Evolutionary conservation across 2,797 vertebrate species (phyloP).

Genomic region (Chromobotia macracanthus): DNA sequence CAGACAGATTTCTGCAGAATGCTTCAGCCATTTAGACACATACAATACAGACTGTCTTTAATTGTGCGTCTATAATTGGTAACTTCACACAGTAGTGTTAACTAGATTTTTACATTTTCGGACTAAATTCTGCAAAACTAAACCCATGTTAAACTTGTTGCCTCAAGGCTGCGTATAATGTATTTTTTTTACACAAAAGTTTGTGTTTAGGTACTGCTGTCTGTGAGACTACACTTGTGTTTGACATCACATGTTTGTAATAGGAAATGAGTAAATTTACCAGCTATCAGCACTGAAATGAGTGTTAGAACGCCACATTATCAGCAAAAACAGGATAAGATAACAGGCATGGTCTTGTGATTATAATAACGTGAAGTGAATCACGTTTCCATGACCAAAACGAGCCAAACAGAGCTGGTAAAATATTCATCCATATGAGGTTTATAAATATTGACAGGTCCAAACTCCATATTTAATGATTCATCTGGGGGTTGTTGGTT

Average conservation of each 20-base stretch:
- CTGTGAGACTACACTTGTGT: background rate
- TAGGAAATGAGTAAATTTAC: background rate
- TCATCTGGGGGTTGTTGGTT: background rate
- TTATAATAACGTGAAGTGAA: background rate
- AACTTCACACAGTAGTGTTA: too few relatives aligned
- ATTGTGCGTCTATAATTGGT: background rate
- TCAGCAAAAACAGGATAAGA: slow-evolving; percentile 6
- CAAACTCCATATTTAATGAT: slow-evolving; percentile 30
- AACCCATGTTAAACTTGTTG: too few relatives aligned
- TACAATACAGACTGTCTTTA: slow-evolving; percentile 43
- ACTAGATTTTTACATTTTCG: too few relatives aligned
- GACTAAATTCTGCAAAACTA: background rate
- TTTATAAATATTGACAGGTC: slow-evolving; percentile 21
- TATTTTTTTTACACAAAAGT: background rate
- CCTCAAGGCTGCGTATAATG: background rate
- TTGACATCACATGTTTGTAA: background rate
- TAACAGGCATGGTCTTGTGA: background rate
- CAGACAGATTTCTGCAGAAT: slow-evolving; percentile 51
- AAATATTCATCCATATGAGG: background rate
- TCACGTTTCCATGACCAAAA: slow-evolving; percentile 7
- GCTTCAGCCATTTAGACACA: slow-evolving; percentile 42
- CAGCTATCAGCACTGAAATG: background rate
- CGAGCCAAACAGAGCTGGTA: slow-evolving; percentile 6
- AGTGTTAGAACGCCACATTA: background rate
- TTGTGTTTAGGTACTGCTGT: background rate